Base-by-base conservation (phyloP, 2,113 vertebrate species). In the Nothocercus nigrocapillus region DNA sequence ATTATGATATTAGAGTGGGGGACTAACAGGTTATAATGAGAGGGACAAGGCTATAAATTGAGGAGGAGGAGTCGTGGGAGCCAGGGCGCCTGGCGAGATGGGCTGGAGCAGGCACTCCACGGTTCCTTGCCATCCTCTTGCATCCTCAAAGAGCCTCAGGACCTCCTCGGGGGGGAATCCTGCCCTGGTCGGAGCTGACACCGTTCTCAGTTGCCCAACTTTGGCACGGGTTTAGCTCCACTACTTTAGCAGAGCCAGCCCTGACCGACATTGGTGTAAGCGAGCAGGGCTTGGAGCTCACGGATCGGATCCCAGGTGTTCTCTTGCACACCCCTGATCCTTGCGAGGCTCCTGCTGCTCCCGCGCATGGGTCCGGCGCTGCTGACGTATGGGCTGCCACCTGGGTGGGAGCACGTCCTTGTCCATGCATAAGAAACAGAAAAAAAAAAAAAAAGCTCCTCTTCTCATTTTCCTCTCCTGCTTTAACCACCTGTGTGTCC, bases 331-430 rank as follows among this genome's bases (percentile, higher is more conserved):
- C 47, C 45, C 64, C 79, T 70, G 40, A 75, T 58, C 68, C 77
- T 63, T 70, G 93, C 79, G 87, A 90, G 82, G 25, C 90, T 75
- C 79, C 36, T 28, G 61, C 64, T 90, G 82, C 5, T 88, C 75
- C 68, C 56, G 68, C 66, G 81, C 16, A 0, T 19, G 66, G 75
- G 68, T 63, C 42, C 1, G 2, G 75, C 85, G 85, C 82, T 68
- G 73, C 76, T 91, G 85, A 75, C 72, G 84, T 85, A 90, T 70
- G 79, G 90, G 64, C 80, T 85, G 85, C 69, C 63, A 83, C 73
- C 81, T 58, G 4, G 1, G 25, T 82, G 56, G 75, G 74, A 89
- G 80, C 80, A 10, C 44, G 84, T 51, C 77, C 77, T 64, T 72
- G 40, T 84, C 74, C 88, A 86, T 80, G 34, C 38, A 47, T 40